These are phyloP conservation scores for Halichoeres trimaculatus DNA, from an alignment of 2,113 vertebrate genomes.

Conservation along the genomic window DNA sequence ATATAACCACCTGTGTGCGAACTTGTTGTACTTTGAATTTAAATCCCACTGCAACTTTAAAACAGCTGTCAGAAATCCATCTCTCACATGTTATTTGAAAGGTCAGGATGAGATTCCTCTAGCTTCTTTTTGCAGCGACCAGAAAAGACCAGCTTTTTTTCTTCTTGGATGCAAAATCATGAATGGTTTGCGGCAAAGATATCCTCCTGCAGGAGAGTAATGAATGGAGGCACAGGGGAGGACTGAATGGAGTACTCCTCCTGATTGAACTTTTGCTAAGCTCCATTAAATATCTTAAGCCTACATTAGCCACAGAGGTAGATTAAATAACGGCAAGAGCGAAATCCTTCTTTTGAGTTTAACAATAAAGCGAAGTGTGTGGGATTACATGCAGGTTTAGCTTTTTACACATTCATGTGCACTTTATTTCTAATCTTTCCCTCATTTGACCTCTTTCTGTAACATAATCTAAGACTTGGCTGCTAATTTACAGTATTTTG, in stretches of 20 bases:
- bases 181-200: conserved; percentile 18
- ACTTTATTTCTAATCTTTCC: background rate
- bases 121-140: background rate
- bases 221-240: conserved; percentile 25
- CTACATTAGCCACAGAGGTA: conserved; percentile 23
- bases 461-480: too few relatives aligned
- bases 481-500: too few relatives aligned
- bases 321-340: conserved; percentile 17
- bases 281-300: conserved; percentile 48
- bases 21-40: conserved; percentile 18
- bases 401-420: background rate
- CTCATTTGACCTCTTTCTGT: background rate
- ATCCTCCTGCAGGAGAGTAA: background rate
- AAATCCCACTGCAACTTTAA: background rate
- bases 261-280: conserved; percentile 41
- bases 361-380: conserved; percentile 5
- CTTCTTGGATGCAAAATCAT: background rate
- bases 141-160: background rate
- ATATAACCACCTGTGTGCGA: conserved; percentile 1
- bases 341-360: conserved; percentile 9
- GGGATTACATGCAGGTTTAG: conserved; percentile 11
- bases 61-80: background rate
- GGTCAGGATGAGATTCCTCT: background rate
- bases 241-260: conserved; percentile 33
- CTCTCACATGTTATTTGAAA: background rate